phyloP scores from a whole-genome alignment of 23 tunicate species.

The Halocynthia roretzi region DNA sequence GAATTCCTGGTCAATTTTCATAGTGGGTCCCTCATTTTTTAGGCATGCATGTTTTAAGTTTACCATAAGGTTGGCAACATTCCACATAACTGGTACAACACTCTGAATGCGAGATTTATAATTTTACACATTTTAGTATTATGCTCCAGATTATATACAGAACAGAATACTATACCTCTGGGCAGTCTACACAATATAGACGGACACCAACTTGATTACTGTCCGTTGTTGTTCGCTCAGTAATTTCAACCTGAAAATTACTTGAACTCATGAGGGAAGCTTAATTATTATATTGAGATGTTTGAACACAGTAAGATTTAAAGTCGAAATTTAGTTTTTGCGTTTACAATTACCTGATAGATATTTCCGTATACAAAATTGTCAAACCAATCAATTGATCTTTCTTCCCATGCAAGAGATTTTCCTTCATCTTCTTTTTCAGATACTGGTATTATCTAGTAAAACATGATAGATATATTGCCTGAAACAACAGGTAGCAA shows the following conservation, averaged over 20 bases:
- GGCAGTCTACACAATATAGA: background rate
- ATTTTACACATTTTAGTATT: background rate
- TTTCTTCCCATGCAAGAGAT: background rate
- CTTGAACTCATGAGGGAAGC: too few relatives aligned
- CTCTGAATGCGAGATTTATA: background rate
- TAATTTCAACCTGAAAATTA: background rate
- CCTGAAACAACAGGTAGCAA: too few relatives aligned
- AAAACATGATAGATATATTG: too few relatives aligned
- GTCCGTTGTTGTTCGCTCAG: background rate
- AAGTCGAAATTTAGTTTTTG: too few relatives aligned
- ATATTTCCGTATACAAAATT: slow-evolving; percentile 3
- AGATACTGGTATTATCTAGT: too few relatives aligned
- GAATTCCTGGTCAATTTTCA: background rate
- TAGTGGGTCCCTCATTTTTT: background rate
- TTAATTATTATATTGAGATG: too few relatives aligned
- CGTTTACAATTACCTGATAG: background rate
- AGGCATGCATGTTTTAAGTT: background rate
- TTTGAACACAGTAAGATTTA: too few relatives aligned
- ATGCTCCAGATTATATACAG: background rate
- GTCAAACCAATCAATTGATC: slow-evolving; percentile 2
- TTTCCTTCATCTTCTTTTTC: background rate
- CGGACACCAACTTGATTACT: background rate
- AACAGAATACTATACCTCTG: background rate
- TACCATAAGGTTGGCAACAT: background rate
- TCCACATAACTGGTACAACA: background rate